Percentiles rank a stretch among this genome's conserved stretches.
phyloP scores from a whole-genome alignment of 2,797 vertebrate species.

The Lagodon rhomboides region DNA sequence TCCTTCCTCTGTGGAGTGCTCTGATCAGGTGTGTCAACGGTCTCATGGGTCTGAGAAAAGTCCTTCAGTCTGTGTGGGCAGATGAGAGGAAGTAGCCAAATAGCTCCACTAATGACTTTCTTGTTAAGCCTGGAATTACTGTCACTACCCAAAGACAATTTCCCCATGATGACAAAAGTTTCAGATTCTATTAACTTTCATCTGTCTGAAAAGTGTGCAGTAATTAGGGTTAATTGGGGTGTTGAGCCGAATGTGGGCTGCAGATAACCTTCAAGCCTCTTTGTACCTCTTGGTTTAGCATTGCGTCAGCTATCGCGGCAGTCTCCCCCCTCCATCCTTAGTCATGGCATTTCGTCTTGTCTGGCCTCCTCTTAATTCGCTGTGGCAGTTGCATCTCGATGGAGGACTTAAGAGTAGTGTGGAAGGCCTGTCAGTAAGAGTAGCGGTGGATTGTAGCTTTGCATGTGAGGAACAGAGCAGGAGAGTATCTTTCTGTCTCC shows the following conservation, averaged over 20 bases:
- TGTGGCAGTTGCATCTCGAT: slow-evolving; percentile 59
- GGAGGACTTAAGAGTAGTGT: slow-evolving; percentile 42
- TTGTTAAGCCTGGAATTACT: slow-evolving; percentile 75
- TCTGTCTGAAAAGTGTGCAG: slow-evolving; percentile 66
- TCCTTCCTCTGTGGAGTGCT: slow-evolving; percentile 62
- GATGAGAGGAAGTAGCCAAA: slow-evolving; percentile 75
- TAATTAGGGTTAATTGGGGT: slow-evolving; percentile 85
- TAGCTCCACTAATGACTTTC: slow-evolving; percentile 75
- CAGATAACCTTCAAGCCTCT: slow-evolving; percentile 78
- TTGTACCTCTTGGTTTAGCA: slow-evolving; percentile 69
- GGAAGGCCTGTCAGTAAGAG: slow-evolving; percentile 56
- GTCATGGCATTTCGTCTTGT: slow-evolving; percentile 48
- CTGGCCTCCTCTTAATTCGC: slow-evolving; percentile 49
- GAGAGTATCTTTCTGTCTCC: slow-evolving; percentile 53
- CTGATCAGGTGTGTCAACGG: slow-evolving; percentile 76
- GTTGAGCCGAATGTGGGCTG: slow-evolving; percentile 67
- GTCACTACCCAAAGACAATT: slow-evolving; percentile 75
- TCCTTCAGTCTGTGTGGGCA: slow-evolving; percentile 76
- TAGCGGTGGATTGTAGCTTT: slow-evolving; percentile 48
- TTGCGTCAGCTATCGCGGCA: slow-evolving; percentile 68
- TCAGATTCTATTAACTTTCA: slow-evolving; percentile 79
- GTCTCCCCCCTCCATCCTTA: slow-evolving; percentile 50
- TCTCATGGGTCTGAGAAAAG: slow-evolving; percentile 66
- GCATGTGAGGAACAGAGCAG: slow-evolving; percentile 55
- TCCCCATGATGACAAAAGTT: slow-evolving; percentile 78